phyloP scores from a whole-genome alignment of 2,797 vertebrate genomes.

The Pelochelys cantorii region DNA sequence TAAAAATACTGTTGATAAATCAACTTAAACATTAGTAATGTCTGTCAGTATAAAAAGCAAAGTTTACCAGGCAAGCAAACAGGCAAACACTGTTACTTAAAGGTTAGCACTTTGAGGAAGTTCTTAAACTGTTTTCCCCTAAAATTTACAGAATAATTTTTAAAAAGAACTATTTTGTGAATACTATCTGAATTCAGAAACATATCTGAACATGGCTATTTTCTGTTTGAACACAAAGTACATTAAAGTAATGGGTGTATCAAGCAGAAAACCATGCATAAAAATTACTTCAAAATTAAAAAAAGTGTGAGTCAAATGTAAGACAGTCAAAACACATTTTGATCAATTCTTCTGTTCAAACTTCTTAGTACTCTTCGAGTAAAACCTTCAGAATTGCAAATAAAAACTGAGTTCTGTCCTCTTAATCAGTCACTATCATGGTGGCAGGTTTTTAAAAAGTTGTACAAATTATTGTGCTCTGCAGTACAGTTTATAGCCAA shows the following conservation, averaged over 20 bases:
- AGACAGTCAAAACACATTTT: slow-evolving; percentile 79
- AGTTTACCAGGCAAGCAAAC: slow-evolving; percentile 94
- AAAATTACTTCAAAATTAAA: slow-evolving; percentile 72
- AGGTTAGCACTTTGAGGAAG: slow-evolving; percentile 95
- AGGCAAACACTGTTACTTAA: slow-evolving; percentile 90
- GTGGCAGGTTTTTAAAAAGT: slow-evolving; percentile 60
- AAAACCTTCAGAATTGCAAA: slow-evolving; percentile 73
- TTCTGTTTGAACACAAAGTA: slow-evolving; percentile 78
- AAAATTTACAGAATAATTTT: slow-evolving; percentile 75
- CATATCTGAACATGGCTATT: slow-evolving; percentile 73
- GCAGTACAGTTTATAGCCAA: slow-evolving; percentile 23
- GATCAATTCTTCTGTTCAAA: slow-evolving; percentile 76
- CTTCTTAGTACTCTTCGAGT: slow-evolving; percentile 54
- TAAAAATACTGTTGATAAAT: slow-evolving; percentile 94
- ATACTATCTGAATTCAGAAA: slow-evolving; percentile 76
- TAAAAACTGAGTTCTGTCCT: slow-evolving; percentile 57
- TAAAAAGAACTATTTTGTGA: slow-evolving; percentile 67
- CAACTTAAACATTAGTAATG: slow-evolving; percentile 98
- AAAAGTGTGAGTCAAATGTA: slow-evolving; percentile 72
- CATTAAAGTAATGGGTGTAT: slow-evolving; percentile 64
- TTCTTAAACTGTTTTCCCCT: slow-evolving; percentile 79
- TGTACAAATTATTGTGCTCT: slow-evolving; percentile 53
- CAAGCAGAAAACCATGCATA: slow-evolving; percentile 80
- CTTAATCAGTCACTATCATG: slow-evolving; percentile 56
- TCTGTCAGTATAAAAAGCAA: slow-evolving; percentile 95